Evolutionary conservation across 2,797 vertebrate genomes (phyloP).

Genomic region (Diplodus puntazzo): DNA sequence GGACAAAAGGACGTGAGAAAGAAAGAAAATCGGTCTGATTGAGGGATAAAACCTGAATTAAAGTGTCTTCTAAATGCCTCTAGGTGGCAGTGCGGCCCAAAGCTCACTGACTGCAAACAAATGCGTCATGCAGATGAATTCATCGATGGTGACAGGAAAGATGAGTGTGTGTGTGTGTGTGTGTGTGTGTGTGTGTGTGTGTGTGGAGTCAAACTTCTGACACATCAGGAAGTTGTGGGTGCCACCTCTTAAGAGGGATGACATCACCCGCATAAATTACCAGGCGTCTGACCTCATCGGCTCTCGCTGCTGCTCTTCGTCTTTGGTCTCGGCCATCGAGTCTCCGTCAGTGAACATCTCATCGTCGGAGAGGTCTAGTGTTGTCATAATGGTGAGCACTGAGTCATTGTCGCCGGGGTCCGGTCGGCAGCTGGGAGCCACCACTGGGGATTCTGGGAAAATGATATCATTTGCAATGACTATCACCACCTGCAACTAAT

Average conservation of each 20-base stretch:
- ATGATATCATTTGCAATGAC: slow-evolving; percentile 1
- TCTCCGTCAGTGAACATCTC: slow-evolving; percentile 63
- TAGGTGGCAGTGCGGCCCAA: slow-evolving; percentile 32
- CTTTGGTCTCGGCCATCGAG: slow-evolving; percentile 7
- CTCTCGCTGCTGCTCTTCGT: slow-evolving; percentile 27
- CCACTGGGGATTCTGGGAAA: slow-evolving; percentile 56
- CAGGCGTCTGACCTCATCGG: slow-evolving; percentile 72
- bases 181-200: not conserved
- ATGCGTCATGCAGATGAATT: not conserved
- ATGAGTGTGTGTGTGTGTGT: not conserved
- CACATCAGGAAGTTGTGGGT: not conserved
- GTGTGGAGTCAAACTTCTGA: not conserved
- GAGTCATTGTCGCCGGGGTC: slow-evolving; percentile 62
- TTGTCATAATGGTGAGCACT: slow-evolving; percentile 24
- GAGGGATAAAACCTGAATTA: not conserved
- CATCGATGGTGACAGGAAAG: not conserved
- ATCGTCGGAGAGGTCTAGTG: slow-evolving; percentile 60
- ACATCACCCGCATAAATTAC: slow-evolving; percentile 8
- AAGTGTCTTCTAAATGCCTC: not conserved
- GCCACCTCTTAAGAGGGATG: not conserved
- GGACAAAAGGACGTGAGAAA: not conserved
- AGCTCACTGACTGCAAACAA: not conserved
- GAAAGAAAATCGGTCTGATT: not conserved
- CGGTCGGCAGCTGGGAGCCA: not conserved
- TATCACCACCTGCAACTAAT: not conserved